Conservation (phyloP, 1,140 invertebrate genomes). For the Drosophila malerkotliana region DNA sequence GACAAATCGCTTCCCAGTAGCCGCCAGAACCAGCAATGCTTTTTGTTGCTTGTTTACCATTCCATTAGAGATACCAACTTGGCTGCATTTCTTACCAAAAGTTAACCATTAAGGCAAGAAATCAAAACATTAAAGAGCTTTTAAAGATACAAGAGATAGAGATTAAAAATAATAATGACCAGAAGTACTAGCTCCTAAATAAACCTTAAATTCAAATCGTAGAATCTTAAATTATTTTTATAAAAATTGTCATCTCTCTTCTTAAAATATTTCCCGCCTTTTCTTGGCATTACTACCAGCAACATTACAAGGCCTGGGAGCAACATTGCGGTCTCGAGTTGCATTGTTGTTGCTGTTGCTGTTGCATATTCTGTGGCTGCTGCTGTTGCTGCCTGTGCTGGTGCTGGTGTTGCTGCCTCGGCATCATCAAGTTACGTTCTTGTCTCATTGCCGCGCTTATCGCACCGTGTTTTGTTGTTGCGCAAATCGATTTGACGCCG, state of each 20-base stretch:
- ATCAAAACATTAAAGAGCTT: too few species aligned
- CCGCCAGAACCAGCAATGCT: slow-evolving; percentile 7
- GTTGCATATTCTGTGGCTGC: background rate
- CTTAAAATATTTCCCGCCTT: slow-evolving; percentile 1
- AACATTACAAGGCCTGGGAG: slow-evolving; percentile 27
- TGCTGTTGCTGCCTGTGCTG: background rate
- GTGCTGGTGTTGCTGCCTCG: slow-evolving; percentile 13
- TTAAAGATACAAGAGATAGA: too few species aligned
- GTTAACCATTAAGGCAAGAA: background rate
- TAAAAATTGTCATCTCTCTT: background rate
- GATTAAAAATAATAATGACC: too few species aligned
- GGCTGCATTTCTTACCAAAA: slow-evolving; percentile 2
- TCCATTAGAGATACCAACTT: background rate
- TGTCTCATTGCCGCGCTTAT: slow-evolving; percentile 57
- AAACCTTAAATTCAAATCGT: too few species aligned
- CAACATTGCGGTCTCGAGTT: slow-evolving; percentile 45
- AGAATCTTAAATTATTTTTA: background rate
- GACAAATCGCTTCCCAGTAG: slow-evolving; percentile 57
- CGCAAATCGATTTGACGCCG: slow-evolving; percentile 68
- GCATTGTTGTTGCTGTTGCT: slow-evolving; percentile 18
- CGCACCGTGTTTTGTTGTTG: slow-evolving; percentile 60
- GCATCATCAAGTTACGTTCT: slow-evolving; percentile 60
- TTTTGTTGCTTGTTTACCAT: background rate
- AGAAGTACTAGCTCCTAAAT: too few species aligned
- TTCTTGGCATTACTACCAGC: slow-evolving; percentile 9